Evolutionary conservation across 2,888 invertebrate genomes (phyloP).

Genomic region (Ellobium chinense): DNA sequence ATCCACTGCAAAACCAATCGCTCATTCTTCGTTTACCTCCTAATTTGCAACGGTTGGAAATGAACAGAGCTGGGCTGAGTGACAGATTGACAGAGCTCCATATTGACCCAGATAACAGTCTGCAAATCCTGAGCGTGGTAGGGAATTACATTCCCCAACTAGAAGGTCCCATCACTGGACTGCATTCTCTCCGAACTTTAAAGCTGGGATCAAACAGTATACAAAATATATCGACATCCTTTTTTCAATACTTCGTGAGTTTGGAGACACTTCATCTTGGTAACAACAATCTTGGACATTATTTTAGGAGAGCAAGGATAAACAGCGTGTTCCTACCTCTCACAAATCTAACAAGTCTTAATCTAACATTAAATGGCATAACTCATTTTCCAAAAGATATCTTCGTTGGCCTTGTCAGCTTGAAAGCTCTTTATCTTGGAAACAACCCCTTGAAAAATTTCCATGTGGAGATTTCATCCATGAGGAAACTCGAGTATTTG

Average conservation of each 20-base stretch:
- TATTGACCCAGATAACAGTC: not conserved
- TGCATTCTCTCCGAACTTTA: too few relatives aligned
- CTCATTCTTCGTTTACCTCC: slow-evolving; percentile 4
- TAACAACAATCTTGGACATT: not conserved
- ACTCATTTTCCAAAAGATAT: not conserved
- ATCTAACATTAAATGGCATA: not conserved
- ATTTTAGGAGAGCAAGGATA: not conserved
- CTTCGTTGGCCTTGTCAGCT: not conserved
- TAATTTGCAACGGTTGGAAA: not conserved
- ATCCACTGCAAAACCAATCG: not conserved
- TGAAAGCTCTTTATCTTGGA: not conserved
- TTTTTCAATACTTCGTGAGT: not conserved
- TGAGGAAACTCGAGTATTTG: not conserved
- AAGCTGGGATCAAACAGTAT: too few relatives aligned
- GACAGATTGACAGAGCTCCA: not conserved
- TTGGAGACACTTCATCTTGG: not conserved
- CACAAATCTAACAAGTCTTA: not conserved
- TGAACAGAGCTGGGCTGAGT: not conserved
- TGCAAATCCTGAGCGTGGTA: not conserved
- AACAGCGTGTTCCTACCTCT: not conserved
- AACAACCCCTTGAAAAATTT: not conserved
- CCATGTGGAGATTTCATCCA: not conserved
- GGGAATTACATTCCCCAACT: not conserved
- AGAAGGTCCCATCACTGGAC: slow-evolving; percentile 3
- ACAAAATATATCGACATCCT: not conserved